Base-by-base conservation (phyloP, 2,797 vertebrate genomes). In the Dermochelys coriacea region DNA sequence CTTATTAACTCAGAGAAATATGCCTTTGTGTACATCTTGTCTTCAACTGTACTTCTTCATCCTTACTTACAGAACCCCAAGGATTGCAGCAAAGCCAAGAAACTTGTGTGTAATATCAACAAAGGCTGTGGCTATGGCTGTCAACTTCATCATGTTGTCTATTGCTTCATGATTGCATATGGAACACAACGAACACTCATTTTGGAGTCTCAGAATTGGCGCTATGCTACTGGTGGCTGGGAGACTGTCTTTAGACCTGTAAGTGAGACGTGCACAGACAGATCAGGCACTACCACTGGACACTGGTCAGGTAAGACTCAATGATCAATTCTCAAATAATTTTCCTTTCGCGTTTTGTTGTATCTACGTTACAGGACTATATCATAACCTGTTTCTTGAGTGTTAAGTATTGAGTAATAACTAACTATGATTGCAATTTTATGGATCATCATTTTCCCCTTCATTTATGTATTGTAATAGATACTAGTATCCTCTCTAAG, bases 91-190 rank as follows among this genome's bases (percentile, higher is more conserved):
- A 99, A 99, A 98, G 99, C 99, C 1, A 99, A 98, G 94, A 99
- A 99, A 96, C 98, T 99, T n/a, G 99, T 99, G 92, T 99, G 99
- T 87, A 99, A 99, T 98, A 99, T 99, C 97, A 99, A 99, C 98
- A 99, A 99, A 97, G 99, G 99, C 97, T 99, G 99, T 93, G 99
- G 99, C 93, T 99, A 99, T 12, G 99, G 99, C 92, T 99, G 99
- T 98, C 99, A 99, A 93, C 99, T 99, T 79, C 99, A 99, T 97
- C 99, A 99, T 3, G 99, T 99, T 55, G 99, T 99, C 94, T 99
- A 99, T 97, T 99, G 99, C 98, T 99, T 99, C 98, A 99, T 99
- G 99, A 99, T 99, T 61, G 99, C 99, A 3, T 99, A 99, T 29
- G 99, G 99, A 96, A 99, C 99, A 2, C 98, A 99, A 97, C 98